phyloP scores from a whole-genome alignment of 2,888 invertebrate genomes.

The Athrips mouffetella region DNA sequence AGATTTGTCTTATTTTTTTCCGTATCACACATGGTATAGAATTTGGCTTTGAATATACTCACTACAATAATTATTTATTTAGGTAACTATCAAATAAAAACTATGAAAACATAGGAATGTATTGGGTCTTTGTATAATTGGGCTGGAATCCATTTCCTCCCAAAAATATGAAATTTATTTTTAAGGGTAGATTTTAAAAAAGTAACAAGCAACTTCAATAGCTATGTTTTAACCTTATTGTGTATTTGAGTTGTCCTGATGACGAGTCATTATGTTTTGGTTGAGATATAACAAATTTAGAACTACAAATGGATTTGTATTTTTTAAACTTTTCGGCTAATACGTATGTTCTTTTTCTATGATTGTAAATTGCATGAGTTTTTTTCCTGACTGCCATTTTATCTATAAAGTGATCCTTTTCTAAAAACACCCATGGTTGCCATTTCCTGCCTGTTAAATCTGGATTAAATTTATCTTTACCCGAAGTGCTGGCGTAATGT shows the following conservation, averaged over 20 bases:
- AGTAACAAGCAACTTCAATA: slow-evolving; percentile 45
- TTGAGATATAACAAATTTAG: slow-evolving; percentile 65
- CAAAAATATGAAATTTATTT: too few species aligned
- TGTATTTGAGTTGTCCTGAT: slow-evolving; percentile 63
- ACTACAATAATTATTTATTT: slow-evolving; percentile 29
- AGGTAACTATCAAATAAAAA: slow-evolving; percentile 57
- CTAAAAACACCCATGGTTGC: slow-evolving; percentile 74
- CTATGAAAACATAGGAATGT: slow-evolving; percentile 1
- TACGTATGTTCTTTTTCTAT: slow-evolving; percentile 59
- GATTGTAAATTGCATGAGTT: slow-evolving; percentile 58
- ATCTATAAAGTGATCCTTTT: slow-evolving; percentile 65
- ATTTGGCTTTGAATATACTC: slow-evolving; percentile 59
- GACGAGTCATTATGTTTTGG: slow-evolving; percentile 46
- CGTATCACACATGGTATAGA: slow-evolving; percentile 60
- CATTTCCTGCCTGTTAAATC: slow-evolving; percentile 72
- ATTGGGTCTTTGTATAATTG: background rate
- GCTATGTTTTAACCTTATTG: slow-evolving; percentile 63
- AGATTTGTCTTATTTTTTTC: slow-evolving; percentile 45
- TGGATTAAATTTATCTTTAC: slow-evolving; percentile 53
- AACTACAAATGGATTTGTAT: slow-evolving; percentile 59
- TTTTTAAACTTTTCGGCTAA: slow-evolving; percentile 63
- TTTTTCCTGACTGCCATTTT: slow-evolving; percentile 66
- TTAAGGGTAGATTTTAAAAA: too few species aligned
- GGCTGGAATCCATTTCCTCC: too few species aligned
- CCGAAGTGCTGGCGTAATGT: slow-evolving; percentile 64